Evolutionary conservation across 2,797 vertebrate genomes (phyloP), one percentile per base, ranked within the genome.

Genomic region (Xenopus petersii): DNA sequence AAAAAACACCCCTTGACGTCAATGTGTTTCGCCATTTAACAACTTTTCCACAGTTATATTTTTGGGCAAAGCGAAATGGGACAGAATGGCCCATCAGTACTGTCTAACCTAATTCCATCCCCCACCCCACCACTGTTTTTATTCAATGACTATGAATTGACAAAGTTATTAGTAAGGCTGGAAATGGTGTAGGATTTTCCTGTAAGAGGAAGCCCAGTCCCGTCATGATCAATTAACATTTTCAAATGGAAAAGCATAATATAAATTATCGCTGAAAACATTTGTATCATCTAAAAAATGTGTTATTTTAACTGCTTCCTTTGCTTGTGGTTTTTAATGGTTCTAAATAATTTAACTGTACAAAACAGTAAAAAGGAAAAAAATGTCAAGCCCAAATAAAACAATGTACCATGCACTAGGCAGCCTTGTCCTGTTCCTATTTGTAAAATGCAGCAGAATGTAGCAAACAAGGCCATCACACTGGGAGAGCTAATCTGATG

Each of bases 401-500:
- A 60, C 24, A 60, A 83, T 71, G 9, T 73, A 2, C 10, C 67
- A 83, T 75, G 36, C 63, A 68, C 80, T 79, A 75, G 80, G 75
- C 71, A 79, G 67, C 70, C 74, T 80, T 78, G 83, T 83, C 80
- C 75, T 82, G 68, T 85, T 85, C 36, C 75, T 49, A 82, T 54
- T 74, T 81, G 81, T 73, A 84, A 78, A 84, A 84, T 79, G 51
- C 83, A 78, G 33, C 79, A 77, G 51, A 10, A 8, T 79, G 84
- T 81, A 79, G 80, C 82, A 79, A 83, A 81, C 74, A 67, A 80
- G 73, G 80, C 67, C 82, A 73, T 78, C 79, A 67, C 79, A 69
- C 81, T 87, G 65, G 79, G 46, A 2, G 82, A 84, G 68, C 91
- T 93, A 89, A 91, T 12, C 30, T 91, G 83, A 88, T 86, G 86